A percentile compares a stretch with the other conserved stretches of the same genome.
These are phyloP conservation scores for Diplodus sargus DNA, from an alignment of 2,797 vertebrate species.

Conservation along the genomic window DNA sequence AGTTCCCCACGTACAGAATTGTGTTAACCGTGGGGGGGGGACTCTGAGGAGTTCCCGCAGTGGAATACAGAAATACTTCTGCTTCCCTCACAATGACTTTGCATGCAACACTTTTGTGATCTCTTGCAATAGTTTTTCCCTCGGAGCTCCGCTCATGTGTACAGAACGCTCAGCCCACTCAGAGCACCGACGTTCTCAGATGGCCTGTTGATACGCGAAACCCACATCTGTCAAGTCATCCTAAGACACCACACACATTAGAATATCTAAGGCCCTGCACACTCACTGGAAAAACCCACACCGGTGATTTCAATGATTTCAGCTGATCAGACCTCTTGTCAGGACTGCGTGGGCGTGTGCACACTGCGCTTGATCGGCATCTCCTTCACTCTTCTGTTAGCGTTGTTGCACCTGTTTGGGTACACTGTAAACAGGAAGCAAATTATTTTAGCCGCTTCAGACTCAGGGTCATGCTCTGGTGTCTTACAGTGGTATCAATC, in stretches of 20 bases:
- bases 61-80: slow-evolving; percentile 46
- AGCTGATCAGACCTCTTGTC: neutral
- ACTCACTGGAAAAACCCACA: neutral
- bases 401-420: neutral
- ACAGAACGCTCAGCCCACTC: slow-evolving; percentile 1
- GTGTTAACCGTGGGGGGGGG: neutral
- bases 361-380: neutral
- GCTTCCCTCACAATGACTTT: slow-evolving; percentile 31
- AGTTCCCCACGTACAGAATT: slow-evolving; percentile 5
- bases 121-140: neutral
- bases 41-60: slow-evolving; percentile 23
- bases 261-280: slow-evolving; percentile 1
- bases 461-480: neutral
- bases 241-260: neutral
- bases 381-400: neutral
- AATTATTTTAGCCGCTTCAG: neutral
- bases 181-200: slow-evolving; percentile 9
- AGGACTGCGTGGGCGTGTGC: neutral
- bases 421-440: neutral
- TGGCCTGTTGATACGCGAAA: neutral
- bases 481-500: neutral
- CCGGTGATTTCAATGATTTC: slow-evolving; percentile 9
- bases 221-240: neutral
- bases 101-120: slow-evolving; percentile 36
- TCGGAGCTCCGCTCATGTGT: neutral